Base-by-base conservation (phyloP, 2,113 vertebrate species). In the Mandrillus leucophaeus region DNA sequence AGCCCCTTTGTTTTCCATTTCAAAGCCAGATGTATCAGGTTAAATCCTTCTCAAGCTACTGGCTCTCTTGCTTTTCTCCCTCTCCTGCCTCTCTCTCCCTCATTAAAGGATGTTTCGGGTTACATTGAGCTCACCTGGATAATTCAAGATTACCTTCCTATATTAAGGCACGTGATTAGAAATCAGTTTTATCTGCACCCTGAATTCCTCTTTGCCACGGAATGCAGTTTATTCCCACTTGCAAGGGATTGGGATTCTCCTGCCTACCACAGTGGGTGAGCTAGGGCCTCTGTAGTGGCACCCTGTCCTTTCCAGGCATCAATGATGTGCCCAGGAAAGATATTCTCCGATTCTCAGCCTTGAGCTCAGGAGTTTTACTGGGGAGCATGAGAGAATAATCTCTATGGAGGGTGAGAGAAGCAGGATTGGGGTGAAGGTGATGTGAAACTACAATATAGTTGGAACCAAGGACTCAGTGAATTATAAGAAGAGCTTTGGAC, bases 181-280 rank as follows among this genome's bases (percentile, higher is more conserved):
- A 84, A 30, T 2, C 38, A 35, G 40, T 6, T 38, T 72, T 35
- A 40, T 27, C 32, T 32, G 6, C 12, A 23, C 8, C 25, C 27
- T 48, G 38, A 17, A 38, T 40, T 17, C 2, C 57, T 6, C 45
- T 66, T 73, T 50, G 40, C 3, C 0, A 9, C 1, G 4, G 2
- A 48, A 38, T 73, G 30, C 23, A 50, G 59, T 7, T 4, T 38
- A 22, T 16, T 2, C 30, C 11, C 6, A 61, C 5, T 8, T 45
- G 45, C 38, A 1, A 6, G 4, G 11, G 6, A 20, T 66, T 35
- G 40, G 43, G 17, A 55, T 32, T 35, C 40, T 14, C 38, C 7
- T 40, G 18, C 43, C n/a, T 11, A 1, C 22, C 43, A 50, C 3
- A 64, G 22, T 22, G 7, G 0, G 12, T 27, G 5, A 9, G 17